A percentile compares a stretch with the other conserved stretches of the same genome.
Evolutionary conservation across 2,888 invertebrate species (phyloP).

Genomic region (Aphidoletes aphidimyza): DNA sequence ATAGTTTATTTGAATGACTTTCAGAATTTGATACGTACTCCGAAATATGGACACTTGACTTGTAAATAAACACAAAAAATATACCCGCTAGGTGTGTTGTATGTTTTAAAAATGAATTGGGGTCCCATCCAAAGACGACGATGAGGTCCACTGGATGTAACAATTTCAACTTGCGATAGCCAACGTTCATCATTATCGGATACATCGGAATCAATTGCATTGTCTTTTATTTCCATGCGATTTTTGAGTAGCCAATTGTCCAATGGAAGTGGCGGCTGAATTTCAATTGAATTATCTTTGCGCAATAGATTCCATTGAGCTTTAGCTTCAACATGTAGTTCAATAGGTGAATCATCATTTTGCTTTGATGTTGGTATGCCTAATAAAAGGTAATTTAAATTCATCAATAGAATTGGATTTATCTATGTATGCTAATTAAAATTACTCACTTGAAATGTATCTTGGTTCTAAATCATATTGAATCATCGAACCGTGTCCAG

Average conservation of each 20-base stretch:
- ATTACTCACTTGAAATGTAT: slow-evolving; percentile 69
- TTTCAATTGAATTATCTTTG: slow-evolving; percentile 70
- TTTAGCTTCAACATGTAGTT: slow-evolving; percentile 84
- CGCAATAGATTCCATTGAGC: slow-evolving; percentile 90
- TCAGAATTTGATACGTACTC: too few species aligned
- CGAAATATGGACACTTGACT: too few species aligned
- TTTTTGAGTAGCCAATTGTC: slow-evolving; percentile 75
- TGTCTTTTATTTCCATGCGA: slow-evolving; percentile 60
- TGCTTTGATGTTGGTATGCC: slow-evolving; percentile 71
- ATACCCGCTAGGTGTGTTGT: slow-evolving; percentile 80
- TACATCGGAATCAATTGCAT: slow-evolving; percentile 60
- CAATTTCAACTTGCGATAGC: slow-evolving; percentile 96
- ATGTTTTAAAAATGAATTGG: slow-evolving; percentile 98
- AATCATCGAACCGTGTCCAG: slow-evolving; percentile 85
- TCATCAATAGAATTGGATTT: slow-evolving; percentile 10
- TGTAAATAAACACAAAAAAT: slow-evolving; percentile 53
- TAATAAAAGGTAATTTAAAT: slow-evolving; percentile 61
- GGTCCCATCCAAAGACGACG: slow-evolving; percentile 98
- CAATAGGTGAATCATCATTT: slow-evolving; percentile 83
- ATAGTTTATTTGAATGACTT: too few species aligned
- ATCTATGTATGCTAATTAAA: neutral
- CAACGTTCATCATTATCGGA: slow-evolving; percentile 80
- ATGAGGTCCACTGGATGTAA: slow-evolving; percentile 96
- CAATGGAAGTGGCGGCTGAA: slow-evolving; percentile 79
- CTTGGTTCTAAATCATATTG: slow-evolving; percentile 89